These are phyloP conservation scores for Chydorus sphaericus DNA, from an alignment of 2,888 invertebrate species.

Conservation along the genomic window DNA sequence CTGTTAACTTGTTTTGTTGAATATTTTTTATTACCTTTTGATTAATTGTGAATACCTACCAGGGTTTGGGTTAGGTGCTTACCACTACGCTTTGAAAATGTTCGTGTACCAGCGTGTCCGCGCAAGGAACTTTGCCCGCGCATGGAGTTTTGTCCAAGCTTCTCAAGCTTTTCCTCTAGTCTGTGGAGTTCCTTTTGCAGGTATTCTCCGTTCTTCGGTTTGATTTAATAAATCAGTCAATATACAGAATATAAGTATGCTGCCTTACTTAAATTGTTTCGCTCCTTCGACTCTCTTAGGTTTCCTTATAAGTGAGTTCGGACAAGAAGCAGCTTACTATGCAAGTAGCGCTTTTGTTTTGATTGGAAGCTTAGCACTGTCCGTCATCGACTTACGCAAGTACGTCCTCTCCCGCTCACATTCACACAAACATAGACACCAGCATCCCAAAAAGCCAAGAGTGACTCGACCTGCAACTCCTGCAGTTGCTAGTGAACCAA, in stretches of 20 bases:
- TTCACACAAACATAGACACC: conserved; percentile 16
- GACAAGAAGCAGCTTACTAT: conserved; percentile 66
- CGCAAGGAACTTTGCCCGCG: conserved; percentile 68
- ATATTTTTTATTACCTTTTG: conserved; percentile 21
- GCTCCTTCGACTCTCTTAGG: conserved; percentile 36
- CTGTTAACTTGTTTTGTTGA: not conserved
- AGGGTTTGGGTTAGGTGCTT: conserved; percentile 73
- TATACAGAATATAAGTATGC: too few species aligned
- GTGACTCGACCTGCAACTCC: not conserved
- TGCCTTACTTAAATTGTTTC: not conserved
- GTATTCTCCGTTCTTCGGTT: conserved; percentile 37
- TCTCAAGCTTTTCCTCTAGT: conserved; percentile 73
- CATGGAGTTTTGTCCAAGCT: conserved; percentile 79
- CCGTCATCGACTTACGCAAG: conserved; percentile 60
- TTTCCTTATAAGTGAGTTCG: conserved; percentile 38
- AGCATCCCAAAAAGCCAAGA: conserved; percentile 11
- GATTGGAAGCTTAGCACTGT: conserved; percentile 57
- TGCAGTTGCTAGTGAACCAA: not conserved
- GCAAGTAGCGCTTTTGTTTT: conserved; percentile 65
- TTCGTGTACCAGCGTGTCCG: conserved; percentile 75
- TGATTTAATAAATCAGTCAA: too few species aligned
- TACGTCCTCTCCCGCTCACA: not conserved
- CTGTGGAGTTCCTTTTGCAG: conserved; percentile 67
- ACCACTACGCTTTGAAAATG: conserved; percentile 76
- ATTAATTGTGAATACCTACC: conserved; percentile 24